Percentiles rank a stretch among this genome's conserved stretches.
Conservation (phyloP, 2,888 invertebrate species). For the Stenolophus ochropezus region DNA sequence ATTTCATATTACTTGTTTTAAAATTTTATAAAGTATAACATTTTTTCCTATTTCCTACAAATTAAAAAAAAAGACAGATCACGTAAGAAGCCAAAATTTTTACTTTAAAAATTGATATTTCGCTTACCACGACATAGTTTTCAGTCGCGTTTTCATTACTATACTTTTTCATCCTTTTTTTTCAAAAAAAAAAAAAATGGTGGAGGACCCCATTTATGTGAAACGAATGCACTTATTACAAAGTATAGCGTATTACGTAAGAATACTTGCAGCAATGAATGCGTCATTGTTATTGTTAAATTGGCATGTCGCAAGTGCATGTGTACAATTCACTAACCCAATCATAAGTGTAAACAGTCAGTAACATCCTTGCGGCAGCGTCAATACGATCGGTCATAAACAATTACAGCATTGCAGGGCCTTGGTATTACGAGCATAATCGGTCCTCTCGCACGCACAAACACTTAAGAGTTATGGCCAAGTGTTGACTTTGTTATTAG, state of each 20-base stretch:
- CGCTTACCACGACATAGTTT: too few relatives aligned
- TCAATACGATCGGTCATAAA: not conserved
- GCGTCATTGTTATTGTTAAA: not conserved
- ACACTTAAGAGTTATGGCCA: slow-evolving; percentile 13
- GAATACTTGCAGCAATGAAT: not conserved
- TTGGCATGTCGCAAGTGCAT: not conserved
- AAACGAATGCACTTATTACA: not conserved
- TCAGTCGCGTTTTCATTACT: too few relatives aligned
- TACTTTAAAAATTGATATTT: too few relatives aligned
- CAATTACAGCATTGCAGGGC: not conserved
- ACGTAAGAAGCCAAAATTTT: too few relatives aligned
- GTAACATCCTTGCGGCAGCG: not conserved
- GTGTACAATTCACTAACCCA: not conserved
- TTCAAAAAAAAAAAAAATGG: too few relatives aligned
- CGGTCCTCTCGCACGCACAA: slow-evolving; percentile 18
- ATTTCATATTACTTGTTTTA: too few relatives aligned
- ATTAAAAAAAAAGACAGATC: too few relatives aligned
- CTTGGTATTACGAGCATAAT: not conserved
- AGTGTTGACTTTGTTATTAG: slow-evolving; percentile 52
- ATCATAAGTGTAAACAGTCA: not conserved
- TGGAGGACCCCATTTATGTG: too few relatives aligned
- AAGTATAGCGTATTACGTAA: not conserved
- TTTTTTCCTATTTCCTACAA: too few relatives aligned
- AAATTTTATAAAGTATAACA: too few relatives aligned
- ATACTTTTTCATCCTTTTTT: too few relatives aligned